Base-by-base conservation (phyloP, 2,113 vertebrate species). In the Dascyllus trimaculatus region DNA sequence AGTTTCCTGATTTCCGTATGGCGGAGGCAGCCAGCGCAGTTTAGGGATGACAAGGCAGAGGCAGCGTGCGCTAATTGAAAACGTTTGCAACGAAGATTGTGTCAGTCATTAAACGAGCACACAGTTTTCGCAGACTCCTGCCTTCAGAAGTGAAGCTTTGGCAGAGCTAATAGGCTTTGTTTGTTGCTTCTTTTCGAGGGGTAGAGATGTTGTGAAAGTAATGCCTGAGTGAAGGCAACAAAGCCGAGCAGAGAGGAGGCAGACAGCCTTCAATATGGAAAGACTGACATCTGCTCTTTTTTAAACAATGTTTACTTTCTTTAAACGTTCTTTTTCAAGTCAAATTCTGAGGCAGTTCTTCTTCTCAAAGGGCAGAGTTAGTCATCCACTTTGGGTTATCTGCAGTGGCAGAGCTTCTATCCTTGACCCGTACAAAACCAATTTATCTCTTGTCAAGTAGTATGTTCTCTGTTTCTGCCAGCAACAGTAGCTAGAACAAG, bases 1-100 rank as follows among this genome's bases (percentile, higher is more conserved):
- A 59, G 78, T 61, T 89, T 77, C 49, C 63, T 76, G 62, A 79
- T 81, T 82, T 78, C 59, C 2, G 21, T 63, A 11, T 61, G 29
- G 56, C 3, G 1, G 67, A 61, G 43, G 66, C 73, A 73, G 48
- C 25, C 10, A 3, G 60, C 17, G 38, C 74, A 25, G 14, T 63
- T 32, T 53, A 58, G 67, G 71, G 65, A 66, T 51, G 71, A 74
- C 57, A 43, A 74, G 68, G 59, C 40, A 63, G 29, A 73, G 59
- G 38, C 70, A 35, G 40, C 49, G 10, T 21, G 49, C 43, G 43
- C n/a, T 43, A 59, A 88, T 45, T 71, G 18, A 70, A 80, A 82
- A 59, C 66, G 24, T 24, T 59, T 49, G 26, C 22, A 43, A n/a
- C 53, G 25, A 22, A 70, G 14, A 22, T 38, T 75, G 40, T 59